These are phyloP conservation scores for Sylvicola cinctus DNA, from an alignment of 2,888 invertebrate species.

Conservation along the genomic window DNA sequence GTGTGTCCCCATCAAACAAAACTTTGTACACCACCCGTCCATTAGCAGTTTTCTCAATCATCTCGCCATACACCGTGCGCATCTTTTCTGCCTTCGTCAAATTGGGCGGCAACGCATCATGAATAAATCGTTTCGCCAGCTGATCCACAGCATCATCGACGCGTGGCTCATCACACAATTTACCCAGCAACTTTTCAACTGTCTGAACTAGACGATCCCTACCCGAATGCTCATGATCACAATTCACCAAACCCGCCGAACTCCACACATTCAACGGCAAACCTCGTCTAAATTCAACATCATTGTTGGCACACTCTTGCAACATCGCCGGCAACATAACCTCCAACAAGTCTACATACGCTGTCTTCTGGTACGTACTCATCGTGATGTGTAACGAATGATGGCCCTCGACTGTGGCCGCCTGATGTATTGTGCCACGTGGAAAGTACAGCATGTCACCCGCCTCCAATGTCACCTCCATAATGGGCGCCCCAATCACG, in stretches of 20 bases:
- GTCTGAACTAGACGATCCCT: conserved; percentile 30
- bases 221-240: conserved; percentile 26
- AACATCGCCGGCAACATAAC: conserved; percentile 57
- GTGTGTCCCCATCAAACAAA: conserved; percentile 27
- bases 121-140: conserved; percentile 64
- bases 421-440: conserved; percentile 72
- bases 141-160: conserved; percentile 66
- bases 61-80: conserved; percentile 51
- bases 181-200: conserved; percentile 33
- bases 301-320: conserved; percentile 43
- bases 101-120: conserved; percentile 73
- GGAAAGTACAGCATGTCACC: conserved; percentile 92
- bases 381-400: conserved; percentile 92
- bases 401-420: conserved; percentile 46
- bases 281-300: conserved; percentile 52
- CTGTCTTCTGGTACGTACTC: conserved; percentile 76
- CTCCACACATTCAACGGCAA: conserved; percentile 60
- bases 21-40: conserved; percentile 34
- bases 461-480: conserved; percentile 58
- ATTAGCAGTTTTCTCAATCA: conserved; percentile 39
- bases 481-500: conserved; percentile 57
- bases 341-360: conserved; percentile 77
- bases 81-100: conserved; percentile 41
- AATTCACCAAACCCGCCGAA: conserved; percentile 49
- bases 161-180: conserved; percentile 36